Evolutionary conservation across 92 coral and sea anemone genomes (phyloP), one percentile per base, ranked within the genome.

Genomic region (Siderastrea radians): DNA sequence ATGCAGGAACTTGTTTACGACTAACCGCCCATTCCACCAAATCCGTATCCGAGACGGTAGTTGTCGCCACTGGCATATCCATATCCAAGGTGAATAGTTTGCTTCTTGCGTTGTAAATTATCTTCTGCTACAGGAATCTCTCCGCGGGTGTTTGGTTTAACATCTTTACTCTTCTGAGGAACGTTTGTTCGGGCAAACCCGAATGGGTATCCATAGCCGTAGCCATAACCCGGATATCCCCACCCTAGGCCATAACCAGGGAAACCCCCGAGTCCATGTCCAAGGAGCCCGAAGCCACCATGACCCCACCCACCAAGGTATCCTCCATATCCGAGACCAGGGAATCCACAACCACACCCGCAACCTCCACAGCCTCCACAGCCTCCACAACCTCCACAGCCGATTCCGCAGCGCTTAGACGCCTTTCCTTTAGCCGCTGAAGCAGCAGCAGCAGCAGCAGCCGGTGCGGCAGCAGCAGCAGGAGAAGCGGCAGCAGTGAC

Each of bases 51-150:
- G 26, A 98, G 94, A 64, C 99, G 91, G 80, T 98, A 98, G 92
- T 98, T 98, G 70, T 98, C 99, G 5, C 99, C 99, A 58, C 99
- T 98, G 75, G 99, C 99, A 81, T 98, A 98, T 26, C 99, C 99
- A 76, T 98, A 98, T 11, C 99, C 99, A 44, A 98, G 91, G 67
- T 98, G 99, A 67, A 98, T 98, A 26, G 99, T 98, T 75, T 98
- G 99, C 76, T 96, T 98, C 76, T 98, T 98, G 0, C 69, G 48
- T 67, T 83, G 88, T 2, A 45, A 74, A 14, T 54, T 53, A 70
- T 75, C 87, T 8, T 54, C 85, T 16, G 85, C 61, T 5, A 63
- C 86, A 12, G 99, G 99, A 74, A 98, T 98, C 60, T 98, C 94
- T 72, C 83, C 99, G 17, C 99, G 93, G 43, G 98, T 93, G 66